Evolutionary conservation across 1,140 invertebrate species (phyloP).

Genomic region (Melitaea cinxia): DNA sequence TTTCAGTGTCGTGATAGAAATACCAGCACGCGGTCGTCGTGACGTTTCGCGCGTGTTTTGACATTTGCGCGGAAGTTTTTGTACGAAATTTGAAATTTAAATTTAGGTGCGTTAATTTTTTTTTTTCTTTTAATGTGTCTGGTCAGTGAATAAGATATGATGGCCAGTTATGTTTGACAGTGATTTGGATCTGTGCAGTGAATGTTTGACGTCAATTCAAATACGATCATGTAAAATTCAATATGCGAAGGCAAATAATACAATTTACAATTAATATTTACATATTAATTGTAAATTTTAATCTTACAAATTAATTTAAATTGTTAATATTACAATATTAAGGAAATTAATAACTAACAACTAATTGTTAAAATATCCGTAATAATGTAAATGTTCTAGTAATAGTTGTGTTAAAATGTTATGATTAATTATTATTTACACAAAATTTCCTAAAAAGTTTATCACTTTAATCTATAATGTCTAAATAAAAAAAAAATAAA

Average conservation of each 20-base stretch:
- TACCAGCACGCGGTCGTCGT: constrained; percentile 45
- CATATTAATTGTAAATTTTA: background rate
- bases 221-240: constrained; percentile 12
- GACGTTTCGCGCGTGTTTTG: constrained; percentile 40
- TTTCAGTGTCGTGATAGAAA: constrained; percentile 66
- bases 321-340: no score
- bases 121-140: constrained; percentile 46
- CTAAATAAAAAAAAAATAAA: no score
- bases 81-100: constrained; percentile 56
- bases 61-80: constrained; percentile 45
- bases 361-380: no score
- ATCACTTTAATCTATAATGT: no score
- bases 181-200: constrained; percentile 23
- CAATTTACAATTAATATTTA: background rate
- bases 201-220: constrained; percentile 31
- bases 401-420: no score
- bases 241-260: constrained; percentile 7
- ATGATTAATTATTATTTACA: no score
- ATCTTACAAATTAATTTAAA: no score
- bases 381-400: no score
- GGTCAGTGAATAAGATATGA: constrained; percentile 36
- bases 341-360: no score
- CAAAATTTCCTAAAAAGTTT: no score
- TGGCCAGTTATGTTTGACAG: constrained; percentile 37
- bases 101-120: constrained; percentile 40